Evolutionary conservation across 2,797 vertebrate species (phyloP), one percentile per base, ranked within the genome.

Genomic region (Chelon auratus): DNA sequence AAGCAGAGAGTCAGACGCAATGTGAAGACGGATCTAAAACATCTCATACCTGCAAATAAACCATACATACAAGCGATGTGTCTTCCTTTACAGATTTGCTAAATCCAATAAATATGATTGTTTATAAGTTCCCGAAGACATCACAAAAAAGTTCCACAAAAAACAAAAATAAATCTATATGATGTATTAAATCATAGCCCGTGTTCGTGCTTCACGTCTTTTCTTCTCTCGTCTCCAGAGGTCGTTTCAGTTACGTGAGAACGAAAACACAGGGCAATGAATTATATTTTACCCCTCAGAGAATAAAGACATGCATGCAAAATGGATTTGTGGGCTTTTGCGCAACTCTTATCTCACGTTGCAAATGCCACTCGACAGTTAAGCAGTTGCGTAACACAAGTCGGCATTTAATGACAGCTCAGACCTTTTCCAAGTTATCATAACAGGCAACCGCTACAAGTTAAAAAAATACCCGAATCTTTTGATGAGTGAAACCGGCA

Each of bases 1-100:
- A 64, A 20, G 33, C 58, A 18, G 6, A 3, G 56, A 66, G 36
- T 62, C 57, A 67, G 43, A 64, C 22, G 51, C 53, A 42, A 69
- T 65, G 58, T 9, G 30, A 63, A n/a, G 37, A 61, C 1, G 20
- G 17, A 18, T 52, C 20, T 13, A 43, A 67, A 66, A 52, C 4
- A 14, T 4, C 11, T 33, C 5, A 30, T 9, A 24, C 42, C 6
- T 52, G 15, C 24, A 13, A 68, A 22, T 30, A 63, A 68, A 22
- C 26, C 43, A 36, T 12, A 18, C 22, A 59, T 8, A 18, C 12
- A 37, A 5, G 17, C 13, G 12, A 65, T 58, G 51, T 48, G 22
- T 0, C 51, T 2, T 30, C 33, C 12, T 45, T 67, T 53, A 22
- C 26, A 50, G 1, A 56, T 58, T 59, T 69, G 56, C 26, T 42